Evolutionary conservation across 2,888 invertebrate genomes (phyloP).

Genomic region (Rhogogaster chlorosoma): DNA sequence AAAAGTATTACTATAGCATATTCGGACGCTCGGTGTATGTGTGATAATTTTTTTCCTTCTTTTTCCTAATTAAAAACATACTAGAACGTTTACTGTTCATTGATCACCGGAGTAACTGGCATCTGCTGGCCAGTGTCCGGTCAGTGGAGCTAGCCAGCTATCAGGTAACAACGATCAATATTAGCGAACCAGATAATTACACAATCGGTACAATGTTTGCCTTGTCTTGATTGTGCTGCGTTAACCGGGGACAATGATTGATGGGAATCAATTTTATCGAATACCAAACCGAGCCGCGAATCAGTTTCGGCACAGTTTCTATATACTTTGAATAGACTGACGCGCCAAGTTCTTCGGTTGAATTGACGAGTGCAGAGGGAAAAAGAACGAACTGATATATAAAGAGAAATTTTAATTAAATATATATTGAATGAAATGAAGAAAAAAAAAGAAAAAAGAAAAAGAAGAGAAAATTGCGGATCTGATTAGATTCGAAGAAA

Average conservation of each 20-base stretch:
- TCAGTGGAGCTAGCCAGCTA: background rate
- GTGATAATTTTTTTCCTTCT: background rate
- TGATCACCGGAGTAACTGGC: background rate
- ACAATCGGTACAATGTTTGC: conserved; percentile 47
- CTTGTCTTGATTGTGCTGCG: conserved; percentile 20
- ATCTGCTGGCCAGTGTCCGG: background rate
- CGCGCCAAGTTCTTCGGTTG: background rate
- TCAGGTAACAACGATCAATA: conserved; percentile 49
- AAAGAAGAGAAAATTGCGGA: background rate
- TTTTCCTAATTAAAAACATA: background rate
- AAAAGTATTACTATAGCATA: background rate
- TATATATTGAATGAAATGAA: background rate
- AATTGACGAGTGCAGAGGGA: no score
- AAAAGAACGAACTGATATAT: background rate
- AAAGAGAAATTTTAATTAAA: background rate
- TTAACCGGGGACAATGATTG: conserved; percentile 1
- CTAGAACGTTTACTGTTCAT: conserved; percentile 57
- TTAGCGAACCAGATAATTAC: conserved; percentile 47
- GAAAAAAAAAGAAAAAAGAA: background rate
- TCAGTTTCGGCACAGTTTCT: background rate
- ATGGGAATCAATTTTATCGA: conserved; percentile 42
- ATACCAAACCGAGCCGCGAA: conserved; percentile 52
- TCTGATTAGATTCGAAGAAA: conserved; percentile 16
- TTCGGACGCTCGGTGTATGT: background rate
- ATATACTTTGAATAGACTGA: conserved; percentile 50